Evolutionary conservation across 2,113 vertebrate genomes (phyloP).

Genomic region (Rattus norvegicus): DNA sequence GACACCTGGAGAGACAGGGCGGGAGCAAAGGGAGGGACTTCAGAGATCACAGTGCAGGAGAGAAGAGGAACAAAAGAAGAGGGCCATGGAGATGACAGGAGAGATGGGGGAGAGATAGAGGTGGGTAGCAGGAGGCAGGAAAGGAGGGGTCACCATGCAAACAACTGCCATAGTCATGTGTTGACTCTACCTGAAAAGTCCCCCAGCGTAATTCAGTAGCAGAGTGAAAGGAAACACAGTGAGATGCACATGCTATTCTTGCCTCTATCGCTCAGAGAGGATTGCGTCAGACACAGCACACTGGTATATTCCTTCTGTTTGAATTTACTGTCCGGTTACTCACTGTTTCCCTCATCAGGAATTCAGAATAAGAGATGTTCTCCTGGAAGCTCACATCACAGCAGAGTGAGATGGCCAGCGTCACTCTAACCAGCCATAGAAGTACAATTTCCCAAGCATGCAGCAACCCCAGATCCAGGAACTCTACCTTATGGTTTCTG

Average conservation of each 20-base stretch:
- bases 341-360: too few relatives aligned
- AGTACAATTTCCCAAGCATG: not conserved
- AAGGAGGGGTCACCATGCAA: not conserved
- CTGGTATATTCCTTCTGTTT: not conserved
- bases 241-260: not conserved
- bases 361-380: slow-evolving; percentile 47
- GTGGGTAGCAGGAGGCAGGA: not conserved
- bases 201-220: not conserved
- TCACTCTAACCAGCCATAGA: not conserved
- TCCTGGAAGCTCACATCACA: not conserved
- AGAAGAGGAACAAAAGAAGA: not conserved
- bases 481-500: not conserved
- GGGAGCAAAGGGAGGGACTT: too few relatives aligned
- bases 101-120: not conserved
- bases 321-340: not conserved
- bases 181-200: not conserved
- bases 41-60: not conserved
- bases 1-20: not conserved
- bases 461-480: not conserved
- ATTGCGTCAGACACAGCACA: rapidly evolving
- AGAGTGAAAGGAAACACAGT: not conserved
- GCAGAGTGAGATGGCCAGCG: not conserved
- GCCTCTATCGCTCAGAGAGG: not conserved
- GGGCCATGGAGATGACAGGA: not conserved
- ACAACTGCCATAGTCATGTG: not conserved